Evolutionary conservation across 2,888 invertebrate genomes (phyloP), one percentile per base, ranked within the genome.

Genomic region (Lissonota sp.): DNA sequence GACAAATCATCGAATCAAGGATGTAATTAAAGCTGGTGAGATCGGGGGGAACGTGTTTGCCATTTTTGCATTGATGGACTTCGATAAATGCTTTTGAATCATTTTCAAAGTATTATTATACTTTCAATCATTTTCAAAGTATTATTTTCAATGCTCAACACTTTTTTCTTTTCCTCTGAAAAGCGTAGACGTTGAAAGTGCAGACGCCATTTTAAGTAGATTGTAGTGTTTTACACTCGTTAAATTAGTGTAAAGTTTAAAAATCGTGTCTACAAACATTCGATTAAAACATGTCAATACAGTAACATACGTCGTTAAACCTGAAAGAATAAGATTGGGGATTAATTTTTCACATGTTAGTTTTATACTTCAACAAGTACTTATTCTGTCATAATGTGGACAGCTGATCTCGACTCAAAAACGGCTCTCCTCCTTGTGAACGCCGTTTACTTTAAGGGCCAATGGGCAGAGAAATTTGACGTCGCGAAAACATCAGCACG

Each of bases 391-490:
- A 6, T 6, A 14, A 12, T 14, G 1, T 8, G 1, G 1, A 10
- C 14, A 73, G 73, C 7, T 10, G 42, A 63, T 8, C 10, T 74
- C 8, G 6, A 55, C 16, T 8, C 5, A 7, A n/a, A 8, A 12
- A 53, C 73, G 66, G 95, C 97, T 3, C 93, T 97, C 3, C 7
- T 74, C 7, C 26, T 60, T 5, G 94, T 97, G 4, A 97, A 97
- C 90, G 97, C 97, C 1, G 94, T 97, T 44, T 96, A 97, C 90
- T 97, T 97, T 92, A 97, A 97, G 93, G 96, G 95, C 5, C 93
- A 94, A 63, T 97, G 97, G 97, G 8, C 6, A 26, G 51, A 64
- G n/a, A 62, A 66, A 60, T 79, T 79, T 10, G 10, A 67, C 0
- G 0, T 10, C 14, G n/a, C 14, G 1, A 6, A 6, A 6, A 79